A percentile compares a stretch with the other conserved stretches of the same genome.
These are phyloP conservation scores for Heliornis fulica DNA, from an alignment of 2,113 vertebrate genomes.

Conservation along the genomic window DNA sequence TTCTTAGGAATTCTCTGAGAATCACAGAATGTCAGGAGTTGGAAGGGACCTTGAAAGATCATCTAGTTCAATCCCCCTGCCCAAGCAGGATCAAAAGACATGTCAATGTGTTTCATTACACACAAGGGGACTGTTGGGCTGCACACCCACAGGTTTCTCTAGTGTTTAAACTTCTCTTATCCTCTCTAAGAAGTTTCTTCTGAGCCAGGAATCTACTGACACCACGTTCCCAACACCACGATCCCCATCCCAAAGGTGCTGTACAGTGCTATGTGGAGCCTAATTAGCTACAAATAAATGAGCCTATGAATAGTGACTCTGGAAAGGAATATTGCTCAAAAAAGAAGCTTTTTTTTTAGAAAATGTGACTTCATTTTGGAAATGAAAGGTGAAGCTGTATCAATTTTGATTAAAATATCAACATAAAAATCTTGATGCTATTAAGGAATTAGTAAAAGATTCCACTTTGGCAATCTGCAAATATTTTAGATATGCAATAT, in stretches of 20 bases:
- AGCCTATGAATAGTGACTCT: background rate
- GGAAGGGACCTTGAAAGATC: too few species aligned
- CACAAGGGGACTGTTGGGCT: background rate
- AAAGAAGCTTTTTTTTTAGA: background rate
- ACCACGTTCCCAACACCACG: rapidly evolving
- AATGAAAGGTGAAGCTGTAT: background rate
- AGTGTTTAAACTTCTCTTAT: background rate
- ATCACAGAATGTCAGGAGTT: too few species aligned
- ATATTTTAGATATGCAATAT: background rate
- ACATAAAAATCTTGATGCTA: background rate
- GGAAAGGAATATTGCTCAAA: background rate
- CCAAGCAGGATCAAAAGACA: too few species aligned
- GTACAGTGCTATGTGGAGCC: background rate
- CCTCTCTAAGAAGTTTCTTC: background rate
- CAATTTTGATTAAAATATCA: background rate
- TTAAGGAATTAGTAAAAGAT: background rate
- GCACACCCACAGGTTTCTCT: background rate
- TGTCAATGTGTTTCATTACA: background rate
- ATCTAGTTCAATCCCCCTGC: too few species aligned
- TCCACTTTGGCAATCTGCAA: background rate
- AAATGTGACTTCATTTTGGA: background rate
- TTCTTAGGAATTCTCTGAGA: background rate
- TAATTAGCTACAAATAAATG: background rate
- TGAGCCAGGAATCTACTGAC: background rate
- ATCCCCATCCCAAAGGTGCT: background rate